phyloP scores from a whole-genome alignment of 2,113 vertebrate genomes.

The Pantherophis guttatus region DNA sequence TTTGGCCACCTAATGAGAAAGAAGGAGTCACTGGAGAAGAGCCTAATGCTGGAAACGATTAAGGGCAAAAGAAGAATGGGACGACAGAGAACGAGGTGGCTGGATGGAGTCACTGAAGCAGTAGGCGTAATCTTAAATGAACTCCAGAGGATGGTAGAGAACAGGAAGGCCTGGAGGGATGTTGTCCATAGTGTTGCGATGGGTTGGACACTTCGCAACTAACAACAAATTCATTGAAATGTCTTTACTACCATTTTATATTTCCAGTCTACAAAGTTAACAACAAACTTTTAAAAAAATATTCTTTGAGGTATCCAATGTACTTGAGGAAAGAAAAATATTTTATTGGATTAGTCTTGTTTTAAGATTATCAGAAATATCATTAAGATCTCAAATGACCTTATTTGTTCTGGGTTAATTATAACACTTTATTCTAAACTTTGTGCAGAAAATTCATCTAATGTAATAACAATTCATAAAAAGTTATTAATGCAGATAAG shows the following conservation, averaged over 20 bases:
- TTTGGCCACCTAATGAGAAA: too few species aligned
- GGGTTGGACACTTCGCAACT: too few species aligned
- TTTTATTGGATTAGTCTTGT: background rate
- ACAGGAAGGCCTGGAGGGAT: too few species aligned
- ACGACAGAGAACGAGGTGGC: too few species aligned
- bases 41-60: too few species aligned
- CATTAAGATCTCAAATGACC: background rate
- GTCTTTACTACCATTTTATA: background rate
- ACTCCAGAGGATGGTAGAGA: too few species aligned
- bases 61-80: too few species aligned
- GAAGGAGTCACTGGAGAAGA: too few species aligned
- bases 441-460: background rate
- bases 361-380: background rate
- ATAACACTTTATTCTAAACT: background rate
- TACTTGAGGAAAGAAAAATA: background rate
- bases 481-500: background rate
- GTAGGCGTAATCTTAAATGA: too few species aligned
- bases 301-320: background rate
- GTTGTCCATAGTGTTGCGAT: too few species aligned
- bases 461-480: background rate
- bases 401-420: background rate
- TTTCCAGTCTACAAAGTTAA: background rate
- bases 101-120: too few species aligned
- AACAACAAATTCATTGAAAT: background rate
- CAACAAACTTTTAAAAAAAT: background rate